Evolutionary conservation across 64 coral and sea anemone genomes (phyloP), one percentile per base, ranked within the genome.

Genomic region (Stichodactyla mertensii): DNA sequence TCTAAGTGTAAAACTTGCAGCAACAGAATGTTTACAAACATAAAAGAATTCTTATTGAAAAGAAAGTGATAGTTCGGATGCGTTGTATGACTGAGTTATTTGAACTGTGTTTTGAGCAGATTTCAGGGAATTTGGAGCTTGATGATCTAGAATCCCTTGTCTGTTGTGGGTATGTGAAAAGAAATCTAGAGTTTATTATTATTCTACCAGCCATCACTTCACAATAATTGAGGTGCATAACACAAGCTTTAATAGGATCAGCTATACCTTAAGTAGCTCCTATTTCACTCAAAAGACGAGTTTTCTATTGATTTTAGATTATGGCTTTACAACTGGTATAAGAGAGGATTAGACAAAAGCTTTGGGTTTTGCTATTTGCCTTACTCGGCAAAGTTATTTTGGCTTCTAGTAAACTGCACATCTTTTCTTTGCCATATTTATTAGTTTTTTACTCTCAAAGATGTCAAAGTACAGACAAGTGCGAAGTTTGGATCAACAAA

Each of bases 281-380:
- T 31, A 74, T 74, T 74, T 74, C 27, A 4, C 69, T 74, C 69
- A 36, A 74, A 74, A 74, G 69, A 31, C 69, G 69, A 74, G 23
- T 74, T 74, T 74, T 74, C 69, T 74, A 74, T 74, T 74, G 69
- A 74, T 74, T 74, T 74, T 27, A 74, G 69, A 74, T 74, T 74
- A 74, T 74, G 26, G 69, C 27, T 31, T 74, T 74, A 74, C 22
- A 74, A 31, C 27, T 74, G 69, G 7, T 7, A 74, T 23, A 74
- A 74, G 69, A 27, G 69, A 4, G 69, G 69, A 74, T 74, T 74
- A 74, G 24, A 26, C 22, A 74, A 74, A 74, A 74, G 69, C 69
- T 23, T 12, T 74, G 26, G 69, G 24, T 23, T 31, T 23, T 31
- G 69, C 24, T 11, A 27, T 74, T 74, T 27, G 22, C 23, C n/a